phyloP scores from a whole-genome alignment of 2,797 vertebrate genomes.

The Sebastes elongatus region DNA sequence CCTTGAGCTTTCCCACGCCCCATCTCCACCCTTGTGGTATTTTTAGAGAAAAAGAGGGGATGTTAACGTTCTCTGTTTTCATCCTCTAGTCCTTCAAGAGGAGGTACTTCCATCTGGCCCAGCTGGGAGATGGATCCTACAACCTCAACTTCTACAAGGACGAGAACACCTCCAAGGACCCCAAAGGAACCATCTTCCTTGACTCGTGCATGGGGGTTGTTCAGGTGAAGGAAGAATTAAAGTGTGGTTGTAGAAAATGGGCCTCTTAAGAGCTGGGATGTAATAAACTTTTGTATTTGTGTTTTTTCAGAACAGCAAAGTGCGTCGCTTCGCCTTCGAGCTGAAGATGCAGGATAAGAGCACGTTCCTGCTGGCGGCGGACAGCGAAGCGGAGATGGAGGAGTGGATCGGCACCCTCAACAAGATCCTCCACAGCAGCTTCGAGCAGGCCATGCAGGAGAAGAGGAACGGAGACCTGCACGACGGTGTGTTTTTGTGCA shows the following conservation, averaged over 20 bases:
- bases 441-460: slow-evolving; percentile 96
- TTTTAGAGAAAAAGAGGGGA: slow-evolving; percentile 39
- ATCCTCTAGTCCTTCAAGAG: slow-evolving; percentile 94
- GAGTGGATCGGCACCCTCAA: slow-evolving; percentile 95
- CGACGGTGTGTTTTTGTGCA: slow-evolving; percentile 80
- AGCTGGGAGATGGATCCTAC: slow-evolving; percentile 97
- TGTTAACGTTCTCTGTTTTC: slow-evolving; percentile 18
- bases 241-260: neutral
- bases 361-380: slow-evolving; percentile 94
- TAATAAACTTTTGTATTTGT: neutral
- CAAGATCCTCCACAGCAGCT: slow-evolving; percentile 97
- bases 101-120: slow-evolving; percentile 96
- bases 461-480: slow-evolving; percentile 93
- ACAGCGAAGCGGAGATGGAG: slow-evolving; percentile 95
- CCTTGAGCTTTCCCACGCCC: slow-evolving; percentile 41
- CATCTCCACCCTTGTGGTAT: slow-evolving; percentile 27
- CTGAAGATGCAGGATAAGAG: slow-evolving; percentile 99
- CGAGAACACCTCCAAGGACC: slow-evolving; percentile 98
- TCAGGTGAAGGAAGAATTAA: slow-evolving; percentile 82
- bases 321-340: slow-evolving; percentile 96
- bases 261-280: neutral
- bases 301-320: slow-evolving; percentile 91
- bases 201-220: slow-evolving; percentile 99
- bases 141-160: slow-evolving; percentile 99
- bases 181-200: slow-evolving; percentile 98